Conservation (phyloP, 2,113 vertebrate genomes). For the Halcyon senegalensis region DNA sequence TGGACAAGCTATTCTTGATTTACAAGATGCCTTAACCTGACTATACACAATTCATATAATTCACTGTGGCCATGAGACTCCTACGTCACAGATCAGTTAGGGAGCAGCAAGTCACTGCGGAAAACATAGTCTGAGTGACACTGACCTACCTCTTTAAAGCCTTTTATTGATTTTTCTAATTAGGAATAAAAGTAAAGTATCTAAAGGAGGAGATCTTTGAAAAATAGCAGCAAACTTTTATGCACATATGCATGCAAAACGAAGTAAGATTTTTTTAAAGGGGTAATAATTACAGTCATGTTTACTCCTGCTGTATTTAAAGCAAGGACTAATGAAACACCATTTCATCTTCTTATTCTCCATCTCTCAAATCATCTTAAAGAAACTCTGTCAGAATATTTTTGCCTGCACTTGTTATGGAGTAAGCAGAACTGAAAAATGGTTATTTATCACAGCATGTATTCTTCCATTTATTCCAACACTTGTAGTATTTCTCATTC, state of each 20-base stretch:
- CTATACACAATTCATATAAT: background rate
- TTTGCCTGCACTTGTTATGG: background rate
- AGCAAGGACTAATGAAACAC: background rate
- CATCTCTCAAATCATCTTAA: background rate
- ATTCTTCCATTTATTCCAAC: background rate
- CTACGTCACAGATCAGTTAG: background rate
- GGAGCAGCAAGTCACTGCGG: background rate
- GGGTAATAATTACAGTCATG: background rate
- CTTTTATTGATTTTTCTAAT: background rate
- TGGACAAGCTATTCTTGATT: background rate
- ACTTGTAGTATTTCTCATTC: background rate
- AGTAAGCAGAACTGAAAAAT: background rate
- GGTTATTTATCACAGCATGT: conserved; percentile 6
- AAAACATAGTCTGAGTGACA: background rate
- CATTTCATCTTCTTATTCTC: background rate
- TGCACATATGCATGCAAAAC: background rate
- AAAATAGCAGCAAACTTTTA: background rate
- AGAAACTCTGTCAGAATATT: background rate
- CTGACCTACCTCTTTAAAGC: background rate
- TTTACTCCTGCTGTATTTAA: background rate
- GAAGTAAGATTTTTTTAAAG: background rate
- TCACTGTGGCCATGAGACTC: background rate
- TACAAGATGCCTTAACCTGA: background rate
- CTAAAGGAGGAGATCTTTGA: background rate
- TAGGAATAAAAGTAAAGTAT: background rate